Conservation (phyloP, 2,888 invertebrate species). For the Rutpela maculata region DNA sequence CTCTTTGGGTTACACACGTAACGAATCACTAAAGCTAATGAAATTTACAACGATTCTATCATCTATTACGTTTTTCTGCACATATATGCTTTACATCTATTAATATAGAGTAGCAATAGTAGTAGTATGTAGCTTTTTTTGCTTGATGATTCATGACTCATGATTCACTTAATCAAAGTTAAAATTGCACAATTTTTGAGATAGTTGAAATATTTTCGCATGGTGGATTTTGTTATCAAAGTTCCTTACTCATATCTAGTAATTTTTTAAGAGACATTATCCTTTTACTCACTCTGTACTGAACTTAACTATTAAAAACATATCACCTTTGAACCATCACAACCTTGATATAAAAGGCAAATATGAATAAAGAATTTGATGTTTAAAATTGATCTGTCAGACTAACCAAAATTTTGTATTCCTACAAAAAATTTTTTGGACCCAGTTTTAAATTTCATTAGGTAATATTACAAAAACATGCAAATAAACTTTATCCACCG, state of each 20-base stretch:
- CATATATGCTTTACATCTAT: conserved; percentile 51
- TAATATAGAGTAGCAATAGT: conserved; percentile 27
- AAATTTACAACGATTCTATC: conserved; percentile 58
- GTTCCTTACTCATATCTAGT: background rate
- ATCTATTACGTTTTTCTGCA: conserved; percentile 53
- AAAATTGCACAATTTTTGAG: background rate
- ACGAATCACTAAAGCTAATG: conserved; percentile 54
- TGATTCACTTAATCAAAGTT: background rate
- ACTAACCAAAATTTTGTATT: background rate
- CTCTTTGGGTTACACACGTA: conserved; percentile 44
- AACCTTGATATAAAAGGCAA: background rate
- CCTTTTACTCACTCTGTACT: too few species aligned
- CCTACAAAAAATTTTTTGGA: background rate
- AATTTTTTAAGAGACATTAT: too few species aligned
- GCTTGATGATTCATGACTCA: conserved; percentile 18
- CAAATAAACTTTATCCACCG: background rate
- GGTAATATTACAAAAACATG: background rate
- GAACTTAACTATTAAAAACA: too few species aligned
- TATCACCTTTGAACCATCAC: too few species aligned
- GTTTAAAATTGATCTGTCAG: background rate
- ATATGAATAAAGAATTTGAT: background rate
- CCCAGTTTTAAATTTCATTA: background rate
- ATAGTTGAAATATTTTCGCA: background rate
- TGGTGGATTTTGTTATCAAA: background rate
- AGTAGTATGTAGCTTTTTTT: conserved; percentile 29